Evolutionary conservation across 2,888 invertebrate species (phyloP), one percentile per base, ranked within the genome.

Genomic region (Drosophila melanosoma): DNA sequence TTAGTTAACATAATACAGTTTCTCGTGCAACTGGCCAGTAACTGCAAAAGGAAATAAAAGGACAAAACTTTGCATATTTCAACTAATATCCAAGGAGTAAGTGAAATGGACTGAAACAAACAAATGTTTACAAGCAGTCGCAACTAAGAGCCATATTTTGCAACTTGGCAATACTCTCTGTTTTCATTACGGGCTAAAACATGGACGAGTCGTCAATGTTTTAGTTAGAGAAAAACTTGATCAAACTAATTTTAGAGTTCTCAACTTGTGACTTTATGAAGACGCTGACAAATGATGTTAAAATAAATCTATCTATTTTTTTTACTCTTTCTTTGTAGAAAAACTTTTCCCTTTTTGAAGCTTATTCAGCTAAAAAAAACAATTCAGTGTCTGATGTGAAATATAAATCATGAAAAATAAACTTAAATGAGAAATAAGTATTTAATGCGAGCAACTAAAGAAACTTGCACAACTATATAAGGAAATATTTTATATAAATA

Each of bases 31-130:
- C 59, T 59, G 67, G 52, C 56, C 67, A 71, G 56, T 58, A 68
- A 56, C 54, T 62, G 64, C 36, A 76, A 49, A 49, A 74, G 73
- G 76, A 87, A 78, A 84, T 82, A 68, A 76, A 76, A 29, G 6
- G 29, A 69, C 71, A 76, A 66, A 85, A 83, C 79, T 85, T 87
- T 84, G 79, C 81, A 82, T 85, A 76, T 85, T 79, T 69, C 69
- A 74, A 82, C 71, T 57, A 74, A 76, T 68, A 77, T 69, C 69
- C 59, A 69, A 58, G 67, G 35, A 62, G 49, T 62, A 49, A 59
- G 48, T 69, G 63, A 68, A 70, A 64, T 66, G 65, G 33, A 52
- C 65, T 62, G 52, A 51, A 56, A 52, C 38, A 63, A 7, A 32
- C 56, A 49, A 32, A 42, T 33, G 26, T 38, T 29, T 54, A n/a